Base-by-base conservation (phyloP, 2,113 vertebrate genomes). In the Scalopus aquaticus region DNA sequence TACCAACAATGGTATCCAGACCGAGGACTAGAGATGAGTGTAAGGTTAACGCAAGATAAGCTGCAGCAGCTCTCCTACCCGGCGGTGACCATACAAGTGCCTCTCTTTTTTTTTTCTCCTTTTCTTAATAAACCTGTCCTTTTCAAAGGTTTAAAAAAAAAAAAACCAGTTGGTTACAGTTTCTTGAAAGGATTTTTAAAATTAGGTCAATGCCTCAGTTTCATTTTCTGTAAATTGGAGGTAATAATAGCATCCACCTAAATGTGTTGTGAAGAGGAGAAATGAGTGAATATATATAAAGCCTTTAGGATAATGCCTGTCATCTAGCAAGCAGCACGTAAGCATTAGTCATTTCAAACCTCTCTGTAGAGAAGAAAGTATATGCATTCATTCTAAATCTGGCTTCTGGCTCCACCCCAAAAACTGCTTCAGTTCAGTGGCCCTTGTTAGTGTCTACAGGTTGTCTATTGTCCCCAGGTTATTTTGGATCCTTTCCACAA, bases 331-430 rank as follows among this genome's bases (percentile, higher is more conserved):
- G 42, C 44, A 30, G 58, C 69, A 16, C 9, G 54, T 49, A 56
- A 88, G 39, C 62, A 80, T 76, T 74, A 64, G 60, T 89, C 89
- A 65, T 89, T 87, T 78, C 42, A 79, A 70, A 79, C 28, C 2
- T 54, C 94, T 78, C 76, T 64, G 4, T 80, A 69, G 20, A 95
- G 91, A 30, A 92, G 42, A 93, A 91, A 95, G 69, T 49, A 22
- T 76, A 77, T 93, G 39, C 32, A 49, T 64, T 96, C 9, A 70
- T 54, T 87, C 76, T 74, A 89, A 93, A 74, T 70, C 58, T 86
- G 64, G 69, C 84, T 78, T 80, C 84, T 90, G 90, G 94, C 79
- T 93, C 78, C 69, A 78, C 28, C 86, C 58, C 81, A 74, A 73
- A 87, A 86, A 49, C 42, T 70, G n/a, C 78, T 91, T 91, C 24